Evolutionary conservation across 2,888 invertebrate species (phyloP).

Genomic region (Eueremaeus valkanovi): DNA sequence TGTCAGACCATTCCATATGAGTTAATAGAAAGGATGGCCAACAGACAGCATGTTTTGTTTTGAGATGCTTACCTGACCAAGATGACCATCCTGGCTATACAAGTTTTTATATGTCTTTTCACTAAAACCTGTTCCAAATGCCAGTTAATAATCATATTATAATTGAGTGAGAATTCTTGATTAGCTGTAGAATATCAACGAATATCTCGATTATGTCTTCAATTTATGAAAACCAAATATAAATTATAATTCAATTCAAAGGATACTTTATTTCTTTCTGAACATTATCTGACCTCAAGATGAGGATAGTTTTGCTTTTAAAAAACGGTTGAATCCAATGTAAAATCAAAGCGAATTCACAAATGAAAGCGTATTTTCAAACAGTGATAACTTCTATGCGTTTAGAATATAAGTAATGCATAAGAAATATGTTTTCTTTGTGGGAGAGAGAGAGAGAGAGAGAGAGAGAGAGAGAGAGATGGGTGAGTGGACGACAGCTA

Average conservation of each 20-base stretch:
- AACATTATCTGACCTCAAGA: too few relatives aligned
- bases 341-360: not conserved
- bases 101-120: not conserved
- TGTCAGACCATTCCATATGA: not conserved
- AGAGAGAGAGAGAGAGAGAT: not conserved
- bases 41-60: too few relatives aligned
- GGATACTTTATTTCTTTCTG: too few relatives aligned
- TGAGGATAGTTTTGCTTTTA: too few relatives aligned
- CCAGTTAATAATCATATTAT: not conserved
- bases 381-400: too few relatives aligned
- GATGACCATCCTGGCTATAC: too few relatives aligned
- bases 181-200: not conserved
- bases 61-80: too few relatives aligned
- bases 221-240: slow-evolving; percentile 1
- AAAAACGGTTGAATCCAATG: too few relatives aligned
- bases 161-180: not conserved
- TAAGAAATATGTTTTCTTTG: slow-evolving; percentile 4
- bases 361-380: not conserved
- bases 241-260: too few relatives aligned
- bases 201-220: slow-evolving; percentile 18
- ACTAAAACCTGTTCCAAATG: not conserved
- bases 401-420: slow-evolving; percentile 14
- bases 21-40: too few relatives aligned
- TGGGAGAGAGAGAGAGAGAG: too few relatives aligned
- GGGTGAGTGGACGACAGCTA: slow-evolving; percentile 29